Evolutionary conservation across 1,140 invertebrate genomes (phyloP).

Genomic region (Periplaneta americana): DNA sequence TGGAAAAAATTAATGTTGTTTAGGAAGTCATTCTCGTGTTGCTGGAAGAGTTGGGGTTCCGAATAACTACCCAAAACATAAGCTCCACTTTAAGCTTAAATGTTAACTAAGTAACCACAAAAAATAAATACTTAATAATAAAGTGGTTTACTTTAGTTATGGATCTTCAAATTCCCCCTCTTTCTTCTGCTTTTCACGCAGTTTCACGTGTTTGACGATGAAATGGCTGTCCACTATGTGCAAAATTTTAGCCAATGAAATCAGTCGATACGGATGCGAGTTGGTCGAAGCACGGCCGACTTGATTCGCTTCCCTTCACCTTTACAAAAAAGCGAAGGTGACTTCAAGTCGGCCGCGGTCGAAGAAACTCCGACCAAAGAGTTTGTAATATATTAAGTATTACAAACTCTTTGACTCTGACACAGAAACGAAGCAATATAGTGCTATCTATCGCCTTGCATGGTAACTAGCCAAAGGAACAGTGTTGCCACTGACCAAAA

Average conservation of each 20-base stretch:
- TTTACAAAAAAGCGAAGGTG: too few relatives aligned
- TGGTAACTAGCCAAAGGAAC: too few relatives aligned
- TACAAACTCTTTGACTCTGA: too few relatives aligned
- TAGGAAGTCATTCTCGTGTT: not conserved
- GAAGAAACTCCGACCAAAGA: too few relatives aligned
- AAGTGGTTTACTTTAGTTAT: not conserved
- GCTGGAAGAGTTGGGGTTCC: not conserved
- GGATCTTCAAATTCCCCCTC: not conserved
- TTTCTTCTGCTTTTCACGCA: not conserved
- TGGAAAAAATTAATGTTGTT: too few relatives aligned
- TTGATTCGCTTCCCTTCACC: too few relatives aligned
- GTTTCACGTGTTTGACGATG: slow-evolving; percentile 7
- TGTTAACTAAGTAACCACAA: not conserved
- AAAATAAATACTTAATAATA: not conserved
- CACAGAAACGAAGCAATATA: too few relatives aligned
- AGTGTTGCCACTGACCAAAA: too few relatives aligned
- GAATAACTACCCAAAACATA: not conserved
- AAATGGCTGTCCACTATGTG: not conserved
- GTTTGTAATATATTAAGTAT: too few relatives aligned
- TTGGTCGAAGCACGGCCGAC: too few relatives aligned
- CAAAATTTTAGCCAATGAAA: not conserved
- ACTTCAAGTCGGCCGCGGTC: too few relatives aligned
- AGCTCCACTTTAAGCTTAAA: not conserved
- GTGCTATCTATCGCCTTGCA: too few relatives aligned
- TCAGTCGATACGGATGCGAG: not conserved